A percentile compares a stretch with the other conserved stretches of the same genome.
These are phyloP conservation scores for Phenacoccus solenopsis DNA, from an alignment of 1,140 invertebrate species.

Conservation along the genomic window DNA sequence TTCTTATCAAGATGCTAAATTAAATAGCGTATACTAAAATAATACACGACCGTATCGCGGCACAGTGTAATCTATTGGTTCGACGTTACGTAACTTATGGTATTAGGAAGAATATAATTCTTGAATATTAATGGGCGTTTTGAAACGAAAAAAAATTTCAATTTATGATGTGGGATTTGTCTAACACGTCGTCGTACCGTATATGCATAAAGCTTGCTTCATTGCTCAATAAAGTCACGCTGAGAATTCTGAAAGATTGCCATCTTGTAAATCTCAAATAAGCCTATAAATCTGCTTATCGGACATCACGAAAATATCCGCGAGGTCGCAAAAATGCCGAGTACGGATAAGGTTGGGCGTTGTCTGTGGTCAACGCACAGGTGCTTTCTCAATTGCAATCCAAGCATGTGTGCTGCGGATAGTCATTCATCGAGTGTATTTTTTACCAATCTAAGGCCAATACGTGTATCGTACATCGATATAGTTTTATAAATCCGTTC, in stretches of 20 bases:
- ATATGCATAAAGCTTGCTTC: neutral
- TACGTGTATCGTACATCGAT: no score
- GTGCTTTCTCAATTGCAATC: neutral
- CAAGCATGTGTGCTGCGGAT: no score
- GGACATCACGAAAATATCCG: slow-evolving; percentile 1
- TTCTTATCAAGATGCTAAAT: neutral
- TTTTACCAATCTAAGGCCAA: no score
- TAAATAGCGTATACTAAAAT: neutral
- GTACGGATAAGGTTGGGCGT: neutral
- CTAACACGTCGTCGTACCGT: neutral
- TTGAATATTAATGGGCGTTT: slow-evolving; percentile 6
- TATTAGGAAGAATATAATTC: neutral
- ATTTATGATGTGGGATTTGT: neutral
- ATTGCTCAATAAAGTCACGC: slow-evolving; percentile 5
- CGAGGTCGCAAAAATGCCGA: neutral
- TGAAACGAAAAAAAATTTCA: neutral
- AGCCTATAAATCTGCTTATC: slow-evolving; percentile 9
- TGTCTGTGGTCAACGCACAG: neutral
- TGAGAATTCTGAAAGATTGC: neutral
- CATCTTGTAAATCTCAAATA: neutral
- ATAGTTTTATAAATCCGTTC: no score
- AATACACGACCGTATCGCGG: neutral
- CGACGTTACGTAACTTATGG: neutral
- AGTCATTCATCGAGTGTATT: neutral
- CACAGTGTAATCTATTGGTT: neutral